phyloP scores from a whole-genome alignment of 2,113 vertebrate genomes.

The Sylvietta virens region DNA sequence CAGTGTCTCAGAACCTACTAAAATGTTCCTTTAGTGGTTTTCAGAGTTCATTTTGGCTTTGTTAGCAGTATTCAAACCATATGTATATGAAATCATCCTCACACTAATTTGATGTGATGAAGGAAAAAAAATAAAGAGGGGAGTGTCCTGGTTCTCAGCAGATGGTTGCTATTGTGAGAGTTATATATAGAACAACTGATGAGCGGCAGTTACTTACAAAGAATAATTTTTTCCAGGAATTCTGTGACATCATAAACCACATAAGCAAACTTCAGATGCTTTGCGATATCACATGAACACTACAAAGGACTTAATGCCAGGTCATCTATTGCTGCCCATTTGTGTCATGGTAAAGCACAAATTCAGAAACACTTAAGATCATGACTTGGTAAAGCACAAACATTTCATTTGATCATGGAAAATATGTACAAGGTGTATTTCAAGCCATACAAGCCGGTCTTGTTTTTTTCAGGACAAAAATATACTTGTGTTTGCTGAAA shows the following conservation, averaged over 20 bases:
- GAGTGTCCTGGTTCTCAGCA: constrained; percentile 18
- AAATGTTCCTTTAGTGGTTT: background rate
- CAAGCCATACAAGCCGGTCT: background rate
- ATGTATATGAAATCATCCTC: constrained; percentile 57
- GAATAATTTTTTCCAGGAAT: constrained; percentile 38
- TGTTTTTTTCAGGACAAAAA: background rate
- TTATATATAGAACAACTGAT: constrained; percentile 40
- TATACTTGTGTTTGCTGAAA: background rate
- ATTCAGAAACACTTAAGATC: background rate
- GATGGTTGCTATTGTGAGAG: constrained; percentile 41
- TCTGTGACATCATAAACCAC: constrained; percentile 31
- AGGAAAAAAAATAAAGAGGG: background rate
- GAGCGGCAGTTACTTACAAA: constrained; percentile 36
- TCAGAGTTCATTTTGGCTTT: constrained; percentile 14
- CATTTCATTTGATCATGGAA: background rate
- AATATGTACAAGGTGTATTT: background rate
- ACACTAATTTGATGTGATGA: constrained; percentile 36
- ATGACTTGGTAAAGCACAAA: background rate
- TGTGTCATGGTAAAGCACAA: background rate
- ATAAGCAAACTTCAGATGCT: background rate
- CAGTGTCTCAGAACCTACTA: background rate
- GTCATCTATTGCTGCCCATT: background rate
- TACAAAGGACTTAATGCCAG: constrained; percentile 9
- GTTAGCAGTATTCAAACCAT: constrained; percentile 30
- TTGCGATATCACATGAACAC: background rate